Evolutionary conservation across 2,888 invertebrate species (phyloP), one percentile per base, ranked within the genome.

Genomic region (Glomeris marginata): DNA sequence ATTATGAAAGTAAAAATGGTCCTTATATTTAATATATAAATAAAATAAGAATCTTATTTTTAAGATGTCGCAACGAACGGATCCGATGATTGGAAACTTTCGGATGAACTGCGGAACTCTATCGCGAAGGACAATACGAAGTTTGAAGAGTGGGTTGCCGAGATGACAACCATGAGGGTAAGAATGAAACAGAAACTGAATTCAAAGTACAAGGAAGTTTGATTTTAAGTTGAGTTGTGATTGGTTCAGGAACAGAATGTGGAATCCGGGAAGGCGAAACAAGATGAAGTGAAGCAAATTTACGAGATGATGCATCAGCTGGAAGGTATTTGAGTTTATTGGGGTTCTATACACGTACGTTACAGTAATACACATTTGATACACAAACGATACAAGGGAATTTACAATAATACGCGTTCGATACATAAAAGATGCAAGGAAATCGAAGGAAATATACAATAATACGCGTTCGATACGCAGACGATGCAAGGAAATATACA

Each of bases 141-240:
- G 11, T 69, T 68, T 62, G 68, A 69, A 52, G 60, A 62, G 20
- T 69, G 67, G 64, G 59, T 67, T 15, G 49, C 55, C 21, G 66
- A 66, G 36, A 57, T 61, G 41, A 55, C 57, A 22, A 52, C 50
- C 18, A 62, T 63, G 55, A 58, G 62, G 58, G 65, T 63, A 54
- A 52, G 52, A 46, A 34, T 18, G 28, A 41, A 44, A 44, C 18
- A 43, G 42, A 34, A 44, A 38, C 18, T 28, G 40, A 36, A 45
- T 22, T 41, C 37, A 33, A 6, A 47, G 43, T 18, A 13, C 16
- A 11, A 35, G 8, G 15, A 37, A 22, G 13, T 37, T 47, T 22
- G 46, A 51, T 35, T 45, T 13, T 11, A 38, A 41, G 45, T 41
- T 47, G 16, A 4, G 21, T 10, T 50, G 11, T 47, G 15, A 36